phyloP scores from a whole-genome alignment of 2,797 vertebrate genomes.

The Lepidocolaptes lacrymiger region DNA sequence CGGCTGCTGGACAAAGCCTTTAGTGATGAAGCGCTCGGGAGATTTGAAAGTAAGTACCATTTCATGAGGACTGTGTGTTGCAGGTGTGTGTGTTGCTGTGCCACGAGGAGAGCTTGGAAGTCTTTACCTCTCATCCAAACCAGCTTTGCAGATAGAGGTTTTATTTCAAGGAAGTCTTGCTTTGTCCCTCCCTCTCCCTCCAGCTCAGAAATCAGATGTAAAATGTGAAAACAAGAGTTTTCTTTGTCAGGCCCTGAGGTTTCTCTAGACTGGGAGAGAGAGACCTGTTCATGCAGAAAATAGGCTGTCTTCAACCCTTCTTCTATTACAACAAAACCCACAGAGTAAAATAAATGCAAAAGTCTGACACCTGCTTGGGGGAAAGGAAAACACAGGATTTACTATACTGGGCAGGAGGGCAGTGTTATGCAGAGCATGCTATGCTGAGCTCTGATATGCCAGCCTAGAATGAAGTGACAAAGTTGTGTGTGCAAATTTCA shows the following conservation, averaged over 20 bases:
- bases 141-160: not conserved
- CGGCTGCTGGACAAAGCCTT: slow-evolving; percentile 86
- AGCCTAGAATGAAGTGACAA: not conserved
- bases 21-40: slow-evolving; percentile 56
- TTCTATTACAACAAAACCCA: not conserved
- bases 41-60: slow-evolving; percentile 71
- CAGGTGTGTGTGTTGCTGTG: rapidly evolving
- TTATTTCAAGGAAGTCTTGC: not conserved
- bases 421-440: not conserved
- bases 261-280: not conserved
- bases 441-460: not conserved
- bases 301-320: not conserved
- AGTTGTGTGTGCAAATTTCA: not conserved
- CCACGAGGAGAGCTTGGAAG: not conserved
- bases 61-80: not conserved
- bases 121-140: not conserved
- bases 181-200: not conserved
- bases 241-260: not conserved
- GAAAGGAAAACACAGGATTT: not conserved
- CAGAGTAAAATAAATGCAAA: not conserved
- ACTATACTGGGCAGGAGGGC: rapidly evolving
- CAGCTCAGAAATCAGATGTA: not conserved
- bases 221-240: not conserved
- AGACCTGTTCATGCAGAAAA: not conserved
- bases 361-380: not conserved